Conservation (phyloP, 2,888 invertebrate species). For the Platycheirus rosarum region DNA sequence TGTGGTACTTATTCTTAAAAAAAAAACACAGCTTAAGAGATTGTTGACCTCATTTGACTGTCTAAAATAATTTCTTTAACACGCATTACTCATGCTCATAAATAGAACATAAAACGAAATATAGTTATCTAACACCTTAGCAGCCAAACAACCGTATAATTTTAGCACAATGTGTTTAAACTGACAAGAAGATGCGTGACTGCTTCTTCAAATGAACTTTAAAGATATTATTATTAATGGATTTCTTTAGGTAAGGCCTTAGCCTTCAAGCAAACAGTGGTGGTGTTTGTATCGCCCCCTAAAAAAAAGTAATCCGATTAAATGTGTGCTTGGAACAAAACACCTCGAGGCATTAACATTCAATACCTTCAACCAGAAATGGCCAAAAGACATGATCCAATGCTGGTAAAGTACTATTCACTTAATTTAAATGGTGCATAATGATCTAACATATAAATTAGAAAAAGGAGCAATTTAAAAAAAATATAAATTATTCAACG, state of each 20-base stretch:
- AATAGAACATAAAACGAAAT: slow-evolving; percentile 8
- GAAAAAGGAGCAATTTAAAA: no score
- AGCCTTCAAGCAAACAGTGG: background rate
- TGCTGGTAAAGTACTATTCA: no score
- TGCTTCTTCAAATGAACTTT: slow-evolving; percentile 15
- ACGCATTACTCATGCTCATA: background rate
- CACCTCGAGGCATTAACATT: slow-evolving; percentile 45
- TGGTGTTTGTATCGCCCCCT: background rate
- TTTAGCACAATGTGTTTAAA: slow-evolving; percentile 3
- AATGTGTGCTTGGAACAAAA: slow-evolving; percentile 26
- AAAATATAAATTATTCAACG: no score
- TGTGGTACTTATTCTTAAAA: no score
- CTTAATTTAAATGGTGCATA: no score
- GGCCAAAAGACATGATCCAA: background rate
- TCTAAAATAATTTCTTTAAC: slow-evolving; percentile 10
- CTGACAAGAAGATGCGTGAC: background rate
- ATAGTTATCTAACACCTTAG: slow-evolving; percentile 1
- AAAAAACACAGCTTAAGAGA: background rate
- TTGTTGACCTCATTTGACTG: background rate
- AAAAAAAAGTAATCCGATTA: slow-evolving; percentile 55
- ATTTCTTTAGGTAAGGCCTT: background rate
- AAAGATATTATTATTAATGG: slow-evolving; percentile 25
- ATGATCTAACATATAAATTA: no score
- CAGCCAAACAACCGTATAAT: slow-evolving; percentile 22
- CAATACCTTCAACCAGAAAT: slow-evolving; percentile 9